These are phyloP conservation scores for Corythoichthys haematopterus DNA, from an alignment of 2,113 vertebrate genomes.

Conservation along the genomic window DNA sequence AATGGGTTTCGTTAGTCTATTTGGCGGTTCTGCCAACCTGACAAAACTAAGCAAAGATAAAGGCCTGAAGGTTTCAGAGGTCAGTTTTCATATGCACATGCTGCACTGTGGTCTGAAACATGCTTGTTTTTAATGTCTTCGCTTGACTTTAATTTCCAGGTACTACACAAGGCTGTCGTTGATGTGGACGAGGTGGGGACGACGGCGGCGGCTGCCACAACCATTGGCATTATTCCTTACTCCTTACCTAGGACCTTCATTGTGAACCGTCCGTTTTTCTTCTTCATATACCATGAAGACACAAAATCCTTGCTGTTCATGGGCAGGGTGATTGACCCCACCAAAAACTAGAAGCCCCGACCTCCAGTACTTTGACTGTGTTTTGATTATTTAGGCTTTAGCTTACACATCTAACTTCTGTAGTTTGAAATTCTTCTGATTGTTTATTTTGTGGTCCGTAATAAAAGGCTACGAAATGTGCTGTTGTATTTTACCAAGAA, in stretches of 20 bases:
- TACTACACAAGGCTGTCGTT: conserved; percentile 82
- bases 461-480: neutral
- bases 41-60: conserved; percentile 68
- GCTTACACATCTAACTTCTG: neutral
- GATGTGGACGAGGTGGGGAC: conserved; percentile 85
- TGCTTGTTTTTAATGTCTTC: neutral
- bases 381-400: conserved; percentile 3
- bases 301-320: conserved; percentile 82
- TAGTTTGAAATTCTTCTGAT: neutral
- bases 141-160: conserved; percentile 56
- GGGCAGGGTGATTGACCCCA: conserved; percentile 85
- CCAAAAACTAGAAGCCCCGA: conserved; percentile 37
- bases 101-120: neutral
- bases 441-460: neutral
- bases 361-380: neutral
- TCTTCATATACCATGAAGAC: conserved; percentile 85
- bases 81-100: conserved; percentile 11
- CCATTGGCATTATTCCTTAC: conserved; percentile 73
- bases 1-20: conserved; percentile 78
- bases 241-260: conserved; percentile 72
- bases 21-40: conserved; percentile 75
- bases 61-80: conserved; percentile 79
- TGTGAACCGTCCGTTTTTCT: conserved; percentile 81
- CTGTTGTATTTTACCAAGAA: neutral
- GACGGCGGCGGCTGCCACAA: conserved; percentile 71